A percentile compares a stretch with the other conserved stretches of the same genome.
Evolutionary conservation across 1,140 invertebrate genomes (phyloP).

Genomic region (Trichonephila inaurata): DNA sequence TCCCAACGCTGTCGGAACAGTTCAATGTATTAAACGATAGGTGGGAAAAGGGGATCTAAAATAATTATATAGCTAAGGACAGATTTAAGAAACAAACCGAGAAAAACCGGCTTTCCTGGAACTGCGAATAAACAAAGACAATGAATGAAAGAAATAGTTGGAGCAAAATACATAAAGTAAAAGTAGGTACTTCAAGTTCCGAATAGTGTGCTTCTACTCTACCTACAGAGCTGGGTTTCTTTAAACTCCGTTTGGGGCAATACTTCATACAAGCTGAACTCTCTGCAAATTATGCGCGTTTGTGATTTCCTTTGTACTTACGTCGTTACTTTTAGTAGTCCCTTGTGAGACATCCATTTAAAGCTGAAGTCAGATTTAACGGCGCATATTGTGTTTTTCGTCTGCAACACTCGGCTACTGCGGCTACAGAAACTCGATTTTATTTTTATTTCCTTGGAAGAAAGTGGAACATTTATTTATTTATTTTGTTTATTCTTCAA

Average conservation of each 20-base stretch:
- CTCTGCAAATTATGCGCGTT: constrained; percentile 71
- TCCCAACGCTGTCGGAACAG: neutral
- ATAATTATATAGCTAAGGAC: constrained; percentile 55
- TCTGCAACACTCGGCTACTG: constrained; percentile 47
- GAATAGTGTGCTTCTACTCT: constrained; percentile 37
- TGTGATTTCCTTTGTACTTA: constrained; percentile 67
- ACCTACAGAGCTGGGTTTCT: constrained; percentile 22
- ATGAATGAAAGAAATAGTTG: constrained; percentile 43
- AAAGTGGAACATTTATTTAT: constrained; percentile 54
- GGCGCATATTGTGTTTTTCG: constrained; percentile 68
- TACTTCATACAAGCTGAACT: constrained; percentile 68
- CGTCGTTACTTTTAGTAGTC: constrained; percentile 72
- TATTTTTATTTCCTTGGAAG: constrained; percentile 41
- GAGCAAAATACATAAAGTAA: constrained; percentile 54
- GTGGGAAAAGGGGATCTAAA: neutral
- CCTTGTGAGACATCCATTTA: constrained; percentile 67
- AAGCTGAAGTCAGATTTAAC: constrained; percentile 73
- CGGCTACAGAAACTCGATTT: constrained; percentile 19
- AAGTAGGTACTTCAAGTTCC: constrained; percentile 54
- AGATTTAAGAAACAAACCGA: constrained; percentile 38
- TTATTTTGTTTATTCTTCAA: constrained; percentile 24
- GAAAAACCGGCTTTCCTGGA: constrained; percentile 32
- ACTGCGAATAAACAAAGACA: constrained; percentile 58
- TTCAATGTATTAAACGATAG: constrained; percentile 23
- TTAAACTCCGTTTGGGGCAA: constrained; percentile 55